Conservation (phyloP, 2,113 vertebrate species). For the Miniopterus natalensis region DNA sequence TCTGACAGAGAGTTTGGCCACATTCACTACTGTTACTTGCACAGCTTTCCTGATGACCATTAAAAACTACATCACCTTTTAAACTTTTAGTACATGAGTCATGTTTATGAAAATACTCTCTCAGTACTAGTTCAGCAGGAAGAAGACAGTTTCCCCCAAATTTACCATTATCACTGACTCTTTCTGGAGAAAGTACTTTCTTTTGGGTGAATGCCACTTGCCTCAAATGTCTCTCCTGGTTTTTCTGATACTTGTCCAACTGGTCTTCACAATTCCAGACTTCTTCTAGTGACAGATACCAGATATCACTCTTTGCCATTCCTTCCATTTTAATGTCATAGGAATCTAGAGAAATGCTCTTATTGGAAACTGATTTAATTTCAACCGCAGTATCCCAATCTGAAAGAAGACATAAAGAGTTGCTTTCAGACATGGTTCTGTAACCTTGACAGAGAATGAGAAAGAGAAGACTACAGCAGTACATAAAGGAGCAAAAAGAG, state of each 20-base stretch:
- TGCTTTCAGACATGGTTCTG: slow-evolving; percentile 3
- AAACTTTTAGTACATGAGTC: slow-evolving; percentile 51
- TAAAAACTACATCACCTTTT: slow-evolving; percentile 44
- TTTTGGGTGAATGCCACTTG: slow-evolving; percentile 66
- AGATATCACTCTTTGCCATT: slow-evolving; percentile 34
- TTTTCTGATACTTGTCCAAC: slow-evolving; percentile 54
- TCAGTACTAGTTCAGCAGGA: slow-evolving; percentile 67
- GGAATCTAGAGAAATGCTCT: slow-evolving; percentile 58
- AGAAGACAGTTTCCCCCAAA: slow-evolving; percentile 52
- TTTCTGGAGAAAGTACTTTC: slow-evolving; percentile 61
- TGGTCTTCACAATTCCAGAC: slow-evolving; percentile 63
- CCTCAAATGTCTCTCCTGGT: slow-evolving; percentile 68
- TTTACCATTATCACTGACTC: slow-evolving; percentile 13
- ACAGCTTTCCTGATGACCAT: slow-evolving; percentile 55
- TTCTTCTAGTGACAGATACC: slow-evolving; percentile 76
- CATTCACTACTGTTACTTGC: slow-evolving; percentile 41
- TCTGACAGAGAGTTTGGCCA: slow-evolving; percentile 60
- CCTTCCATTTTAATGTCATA: slow-evolving; percentile 65
- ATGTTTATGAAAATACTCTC: slow-evolving; percentile 69
- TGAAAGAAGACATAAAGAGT: slow-evolving; percentile 3
- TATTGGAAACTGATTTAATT: slow-evolving; percentile 60
- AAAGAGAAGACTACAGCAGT: neutral
- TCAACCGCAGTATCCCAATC: slow-evolving; percentile 42
- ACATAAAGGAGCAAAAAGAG: neutral
- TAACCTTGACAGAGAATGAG: neutral